These are phyloP conservation scores for Branchinecta lynchi DNA, from an alignment of 1,140 invertebrate species.

Conservation along the genomic window DNA sequence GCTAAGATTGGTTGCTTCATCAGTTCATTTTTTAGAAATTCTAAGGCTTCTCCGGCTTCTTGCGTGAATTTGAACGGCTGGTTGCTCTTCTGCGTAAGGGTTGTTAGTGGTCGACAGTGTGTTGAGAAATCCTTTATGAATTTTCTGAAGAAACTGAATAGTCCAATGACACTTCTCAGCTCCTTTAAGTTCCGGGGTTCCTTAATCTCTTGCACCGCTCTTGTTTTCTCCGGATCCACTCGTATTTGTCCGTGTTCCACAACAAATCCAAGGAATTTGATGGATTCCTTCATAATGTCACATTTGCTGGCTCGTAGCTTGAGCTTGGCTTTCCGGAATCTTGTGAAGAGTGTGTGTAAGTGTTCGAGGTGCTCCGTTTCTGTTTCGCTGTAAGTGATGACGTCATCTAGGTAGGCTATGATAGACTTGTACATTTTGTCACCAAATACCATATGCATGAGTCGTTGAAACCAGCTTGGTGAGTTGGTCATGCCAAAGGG, in stretches of 20 bases:
- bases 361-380: background rate
- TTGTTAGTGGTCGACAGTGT: background rate
- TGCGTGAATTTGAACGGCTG: background rate
- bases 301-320: background rate
- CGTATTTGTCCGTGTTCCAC: background rate
- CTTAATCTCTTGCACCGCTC: background rate
- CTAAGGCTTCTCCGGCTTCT: background rate
- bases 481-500: conserved; percentile 30
- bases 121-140: background rate
- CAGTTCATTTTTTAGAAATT: background rate
- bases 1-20: background rate
- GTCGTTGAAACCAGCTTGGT: conserved; percentile 28
- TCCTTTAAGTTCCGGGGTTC: background rate
- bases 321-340: background rate
- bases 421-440: conserved; percentile 17
- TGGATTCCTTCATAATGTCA: background rate
- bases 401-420: conserved; percentile 13
- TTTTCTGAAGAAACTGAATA: background rate
- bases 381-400: background rate
- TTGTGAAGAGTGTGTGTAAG: background rate
- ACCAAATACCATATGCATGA: conserved; percentile 25
- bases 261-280: background rate
- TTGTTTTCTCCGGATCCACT: background rate
- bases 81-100: background rate
- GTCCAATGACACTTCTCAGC: background rate